Evolutionary conservation across 2,888 invertebrate species (phyloP), one percentile per base, ranked within the genome.

Genomic region (Eurytoma californica): DNA sequence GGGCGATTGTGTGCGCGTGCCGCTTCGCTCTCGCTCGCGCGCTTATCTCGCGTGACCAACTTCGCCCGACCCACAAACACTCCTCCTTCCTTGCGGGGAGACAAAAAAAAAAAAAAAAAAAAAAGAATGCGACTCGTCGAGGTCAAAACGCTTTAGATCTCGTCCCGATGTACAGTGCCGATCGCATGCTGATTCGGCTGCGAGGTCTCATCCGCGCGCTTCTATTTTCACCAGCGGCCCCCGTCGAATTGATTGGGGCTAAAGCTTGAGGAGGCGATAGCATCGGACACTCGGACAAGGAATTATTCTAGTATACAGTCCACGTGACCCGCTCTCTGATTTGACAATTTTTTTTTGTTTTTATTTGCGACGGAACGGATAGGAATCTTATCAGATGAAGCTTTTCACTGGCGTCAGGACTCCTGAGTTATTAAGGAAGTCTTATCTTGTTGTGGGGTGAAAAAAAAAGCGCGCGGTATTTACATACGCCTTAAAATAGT

Each of bases 31-130:
- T 77, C 61, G 70, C 30, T 58, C 24, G 20, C 24, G 53, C 68
- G 61, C 70, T 80, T 74, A 80, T 78, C 75, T 78, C 55, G 79
- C 70, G 76, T 73, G 79, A 75, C 79, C 76, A 81, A 81, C 73
- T 73, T 81, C 67, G 57, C 70, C 58, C 39, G 39, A 39, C 39
- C 39, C 39, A 39, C 39, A 39, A 39, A 39, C 9, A 39, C 9
- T 39, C 9, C 39, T 39, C 39, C 39, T 39, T 39, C 39, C 39
- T 39, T 39, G 24, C 39, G 39, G 7, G 12, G 57, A 24, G 30
- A 39, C 20, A 55, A 51, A 57, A 77, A 73, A 70, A 60, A 69
- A n/a, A n/a, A n/a, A n/a, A 55, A 51, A 57, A 77, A 73, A 70
- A n/a, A n/a, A n/a, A n/a, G n/a, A n/a, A 57, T 47, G 49, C n/a